A percentile compares a stretch with the other conserved stretches of the same genome.
Evolutionary conservation across 1,140 invertebrate genomes (phyloP).

Genomic region (Drosophila bocqueti): DNA sequence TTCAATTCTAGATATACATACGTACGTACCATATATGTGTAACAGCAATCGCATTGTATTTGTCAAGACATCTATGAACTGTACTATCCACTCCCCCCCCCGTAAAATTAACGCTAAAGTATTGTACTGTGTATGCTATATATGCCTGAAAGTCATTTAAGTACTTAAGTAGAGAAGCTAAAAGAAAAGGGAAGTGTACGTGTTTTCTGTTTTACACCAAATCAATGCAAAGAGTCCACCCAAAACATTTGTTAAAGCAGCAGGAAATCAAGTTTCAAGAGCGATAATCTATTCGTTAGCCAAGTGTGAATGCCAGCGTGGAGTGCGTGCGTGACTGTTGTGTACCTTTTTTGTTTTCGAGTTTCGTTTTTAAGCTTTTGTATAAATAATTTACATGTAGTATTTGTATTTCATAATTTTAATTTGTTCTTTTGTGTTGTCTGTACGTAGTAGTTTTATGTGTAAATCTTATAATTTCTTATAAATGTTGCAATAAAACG

Average conservation of each 20-base stretch:
- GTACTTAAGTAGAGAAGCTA: constrained; percentile 71
- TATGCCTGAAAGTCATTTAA: constrained; percentile 67
- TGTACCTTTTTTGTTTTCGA: constrained; percentile 20
- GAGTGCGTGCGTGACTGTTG: constrained; percentile 41
- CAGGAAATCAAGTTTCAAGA: constrained; percentile 17
- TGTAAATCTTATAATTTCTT: constrained; percentile 43
- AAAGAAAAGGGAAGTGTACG: constrained; percentile 10
- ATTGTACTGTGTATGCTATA: constrained; percentile 69
- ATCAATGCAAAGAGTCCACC: constrained; percentile 49
- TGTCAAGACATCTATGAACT: constrained; percentile 57
- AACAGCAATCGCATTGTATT: constrained; percentile 47
- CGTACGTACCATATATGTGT: constrained; percentile 20
- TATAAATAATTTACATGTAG: constrained; percentile 48
- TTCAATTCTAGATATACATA: constrained; percentile 46
- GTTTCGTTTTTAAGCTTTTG: constrained; percentile 32
- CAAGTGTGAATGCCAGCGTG: constrained; percentile 24
- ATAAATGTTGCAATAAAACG: constrained; percentile 63
- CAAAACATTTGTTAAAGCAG: constrained; percentile 30
- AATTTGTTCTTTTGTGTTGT: constrained; percentile 40
- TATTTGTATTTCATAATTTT: constrained; percentile 44
- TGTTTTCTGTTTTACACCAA: constrained; percentile 42
- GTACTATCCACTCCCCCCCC: constrained; percentile 19
- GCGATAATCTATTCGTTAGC: constrained; percentile 44
- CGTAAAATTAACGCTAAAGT: constrained; percentile 63
- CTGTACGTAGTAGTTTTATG: constrained; percentile 47